A percentile compares a stretch with the other conserved stretches of the same genome.
Evolutionary conservation across 2,888 invertebrate species (phyloP).

Genomic region (Tromatobia lineatoria): DNA sequence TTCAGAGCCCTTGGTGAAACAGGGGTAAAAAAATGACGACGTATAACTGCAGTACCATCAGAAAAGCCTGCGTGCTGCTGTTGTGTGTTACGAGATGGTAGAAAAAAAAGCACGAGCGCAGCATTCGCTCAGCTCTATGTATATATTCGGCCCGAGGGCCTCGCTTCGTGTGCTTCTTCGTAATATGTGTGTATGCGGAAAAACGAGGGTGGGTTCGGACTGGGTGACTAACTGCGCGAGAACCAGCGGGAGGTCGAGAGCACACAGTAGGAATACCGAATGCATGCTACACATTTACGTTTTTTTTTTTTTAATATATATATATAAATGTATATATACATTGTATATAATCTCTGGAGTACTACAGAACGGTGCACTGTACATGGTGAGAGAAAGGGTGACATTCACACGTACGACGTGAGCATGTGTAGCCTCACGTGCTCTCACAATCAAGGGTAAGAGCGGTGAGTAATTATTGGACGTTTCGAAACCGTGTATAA

Average conservation of each 20-base stretch:
- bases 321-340: background rate
- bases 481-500: background rate
- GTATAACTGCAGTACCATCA: conserved; percentile 16
- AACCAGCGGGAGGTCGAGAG: conserved; percentile 72
- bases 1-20: conserved; percentile 21
- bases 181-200: conserved; percentile 54
- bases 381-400: conserved; percentile 7
- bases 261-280: conserved; percentile 78
- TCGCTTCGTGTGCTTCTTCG: background rate
- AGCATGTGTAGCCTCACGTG: conserved; percentile 5
- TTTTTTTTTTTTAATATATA: background rate
- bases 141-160: conserved; percentile 37
- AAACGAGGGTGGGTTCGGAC: conserved; percentile 73
- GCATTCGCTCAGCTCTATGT: conserved; percentile 28
- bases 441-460: background rate
- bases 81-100: conserved; percentile 19
- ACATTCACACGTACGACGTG: background rate
- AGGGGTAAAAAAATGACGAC: conserved; percentile 30
- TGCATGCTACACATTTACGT: conserved; percentile 56
- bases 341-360: background rate
- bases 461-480: conserved; percentile 23
- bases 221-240: conserved; percentile 78
- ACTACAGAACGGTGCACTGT: background rate
- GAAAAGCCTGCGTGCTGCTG: conserved; percentile 22
- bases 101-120: conserved; percentile 26